Percentiles rank a stretch among this genome's conserved stretches.
phyloP scores from a whole-genome alignment of 2,888 invertebrate species.

The Mythimna lalbum region DNA sequence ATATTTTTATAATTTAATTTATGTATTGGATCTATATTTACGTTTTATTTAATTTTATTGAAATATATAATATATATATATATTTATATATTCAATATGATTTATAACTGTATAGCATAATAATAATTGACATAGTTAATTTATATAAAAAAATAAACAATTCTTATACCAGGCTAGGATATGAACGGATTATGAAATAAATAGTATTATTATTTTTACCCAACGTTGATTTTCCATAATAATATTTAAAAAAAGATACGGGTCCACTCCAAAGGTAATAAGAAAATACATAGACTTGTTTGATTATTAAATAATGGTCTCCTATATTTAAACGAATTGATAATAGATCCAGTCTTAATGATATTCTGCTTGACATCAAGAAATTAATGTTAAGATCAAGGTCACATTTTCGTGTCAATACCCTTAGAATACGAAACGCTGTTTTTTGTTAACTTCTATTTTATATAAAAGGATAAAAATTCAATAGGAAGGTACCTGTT shows the following conservation, averaged over 20 bases:
- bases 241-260: constrained; percentile 11
- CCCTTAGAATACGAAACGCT: constrained; percentile 54
- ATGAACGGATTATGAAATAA: too few species aligned
- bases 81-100: too few species aligned
- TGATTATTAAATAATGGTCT: constrained; percentile 21
- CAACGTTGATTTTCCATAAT: background rate
- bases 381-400: constrained; percentile 69
- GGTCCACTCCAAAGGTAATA: background rate
- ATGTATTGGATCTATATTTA: too few species aligned
- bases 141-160: background rate
- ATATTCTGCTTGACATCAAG: constrained; percentile 47
- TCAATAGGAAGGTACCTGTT: constrained; percentile 67
- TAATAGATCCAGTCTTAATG: constrained; percentile 54
- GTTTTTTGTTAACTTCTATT: constrained; percentile 66
- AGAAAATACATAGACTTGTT: constrained; percentile 17
- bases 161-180: background rate
- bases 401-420: constrained; percentile 69
- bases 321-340: constrained; percentile 35
- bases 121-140: too few species aligned
- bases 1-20: too few species aligned
- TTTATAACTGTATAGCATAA: too few species aligned
- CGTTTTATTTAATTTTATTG: too few species aligned
- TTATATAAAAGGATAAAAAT: constrained; percentile 72
- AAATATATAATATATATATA: too few species aligned
- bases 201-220: background rate